Percentiles rank a stretch among this genome's conserved stretches.
These are phyloP conservation scores for Orchesella cincta DNA, from an alignment of 1,140 invertebrate species.

Conservation along the genomic window DNA sequence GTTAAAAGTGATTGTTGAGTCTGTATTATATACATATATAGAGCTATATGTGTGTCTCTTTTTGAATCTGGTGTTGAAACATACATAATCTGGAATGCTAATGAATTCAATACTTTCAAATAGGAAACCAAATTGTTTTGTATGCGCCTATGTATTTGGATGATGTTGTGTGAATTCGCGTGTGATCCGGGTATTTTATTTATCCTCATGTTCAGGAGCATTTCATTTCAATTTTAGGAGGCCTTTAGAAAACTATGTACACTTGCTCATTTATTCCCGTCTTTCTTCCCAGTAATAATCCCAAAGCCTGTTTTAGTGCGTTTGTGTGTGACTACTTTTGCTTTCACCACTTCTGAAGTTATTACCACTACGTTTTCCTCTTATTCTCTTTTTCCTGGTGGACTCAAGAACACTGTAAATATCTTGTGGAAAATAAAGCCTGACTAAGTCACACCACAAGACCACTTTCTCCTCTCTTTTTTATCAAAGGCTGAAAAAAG, in stretches of 20 bases:
- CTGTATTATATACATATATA: not conserved
- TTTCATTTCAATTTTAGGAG: conserved; percentile 7
- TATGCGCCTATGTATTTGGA: no score
- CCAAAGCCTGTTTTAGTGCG: conserved; percentile 9
- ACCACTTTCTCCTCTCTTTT: conserved; percentile 10
- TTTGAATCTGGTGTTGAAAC: no score
- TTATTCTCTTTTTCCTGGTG: not conserved
- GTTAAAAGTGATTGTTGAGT: not conserved
- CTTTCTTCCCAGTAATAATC: conserved; percentile 4
- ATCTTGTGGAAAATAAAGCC: conserved; percentile 28
- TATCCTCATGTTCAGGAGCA: no score
- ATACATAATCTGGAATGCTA: no score
- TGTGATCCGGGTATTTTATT: no score
- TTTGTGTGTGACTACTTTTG: conserved; percentile 12
- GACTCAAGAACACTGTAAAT: conserved; percentile 20
- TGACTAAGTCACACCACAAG: conserved; percentile 28
- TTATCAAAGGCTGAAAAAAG: conserved; percentile 24
- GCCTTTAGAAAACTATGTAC: not conserved
- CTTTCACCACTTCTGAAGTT: conserved; percentile 26
- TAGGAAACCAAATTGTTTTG: no score
- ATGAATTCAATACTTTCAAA: no score
- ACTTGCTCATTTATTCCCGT: conserved; percentile 3
- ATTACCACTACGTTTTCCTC: conserved; percentile 21
- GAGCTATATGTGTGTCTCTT: no score
- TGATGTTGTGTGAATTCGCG: no score